These are phyloP conservation scores for Corynorhinus townsendii DNA, from an alignment of 2,113 vertebrate genomes.

Conservation along the genomic window DNA sequence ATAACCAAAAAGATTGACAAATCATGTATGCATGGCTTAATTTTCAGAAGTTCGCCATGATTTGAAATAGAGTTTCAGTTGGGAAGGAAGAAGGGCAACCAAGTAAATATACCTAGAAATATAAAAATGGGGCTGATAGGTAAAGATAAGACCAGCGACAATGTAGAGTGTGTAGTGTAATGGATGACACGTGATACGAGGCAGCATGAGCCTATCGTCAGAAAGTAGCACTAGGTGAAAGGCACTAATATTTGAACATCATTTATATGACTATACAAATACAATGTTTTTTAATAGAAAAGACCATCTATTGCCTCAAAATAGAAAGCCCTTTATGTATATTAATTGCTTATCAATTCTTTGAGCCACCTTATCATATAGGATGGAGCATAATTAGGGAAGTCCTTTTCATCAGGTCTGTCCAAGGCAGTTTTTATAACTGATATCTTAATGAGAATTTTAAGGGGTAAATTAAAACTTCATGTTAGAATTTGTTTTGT, in stretches of 20 bases:
- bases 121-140: background rate
- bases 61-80: conserved; percentile 9
- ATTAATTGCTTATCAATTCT: background rate
- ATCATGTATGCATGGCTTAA: background rate
- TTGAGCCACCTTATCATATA: background rate
- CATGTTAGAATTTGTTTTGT: background rate
- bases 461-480: background rate
- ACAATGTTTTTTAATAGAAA: background rate
- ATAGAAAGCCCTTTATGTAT: background rate
- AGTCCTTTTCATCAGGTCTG: background rate
- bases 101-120: background rate
- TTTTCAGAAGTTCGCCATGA: background rate
- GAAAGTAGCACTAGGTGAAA: background rate
- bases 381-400: background rate
- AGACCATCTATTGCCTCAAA: background rate
- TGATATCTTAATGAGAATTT: background rate
- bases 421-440: conserved; percentile 11
- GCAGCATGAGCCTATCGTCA: background rate
- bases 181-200: background rate
- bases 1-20: background rate
- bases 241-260: background rate
- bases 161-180: background rate
- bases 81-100: background rate
- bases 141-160: background rate
- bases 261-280: background rate